Evolutionary conservation across 1,140 invertebrate genomes (phyloP), one percentile per base, ranked within the genome.

Genomic region (Habropoda laboriosa): DNA sequence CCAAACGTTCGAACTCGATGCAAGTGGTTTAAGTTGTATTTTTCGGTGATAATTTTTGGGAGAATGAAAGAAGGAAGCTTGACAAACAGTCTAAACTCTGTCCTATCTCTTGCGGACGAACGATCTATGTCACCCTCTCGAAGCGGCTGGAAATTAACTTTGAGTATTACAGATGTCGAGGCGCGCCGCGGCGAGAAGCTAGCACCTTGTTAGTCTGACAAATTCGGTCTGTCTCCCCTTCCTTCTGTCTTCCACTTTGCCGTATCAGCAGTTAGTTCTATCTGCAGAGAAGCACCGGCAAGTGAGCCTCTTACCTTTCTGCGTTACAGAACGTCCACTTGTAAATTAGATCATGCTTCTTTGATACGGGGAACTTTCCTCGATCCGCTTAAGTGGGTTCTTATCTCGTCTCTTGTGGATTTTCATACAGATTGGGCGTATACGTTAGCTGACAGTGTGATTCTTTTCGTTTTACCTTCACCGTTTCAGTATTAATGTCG

Each of bases 151-250:
- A 90, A 90, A 90, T 91, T 91, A 90, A 89, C 90, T 90, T 88
- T 91, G 85, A 90, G 90, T 86, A 88, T 90, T 91, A 91, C 90
- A 91, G 86, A 91, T 91, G 91, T 91, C 86, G 89, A 88, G 90
- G 87, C 80, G 82, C 64, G 76, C 86, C 89, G 82, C 88, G 85
- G 83, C 66, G 88, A 88, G 87, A 90, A 90, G 88, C 90, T 87
- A 92, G 90, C 89, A 91, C 90, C 90, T 91, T 91, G 91, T 92
- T 92, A 92, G 90, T 85, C 84, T 89, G 90, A 91, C 89, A 91
- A 92, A 92, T 92, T 90, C 79, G 81, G 75, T 87, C 87, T 87
- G 88, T 91, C 63, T 73, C 60, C 47, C 55, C 73, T 79, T 80
- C 80, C 83, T 76, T 75, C 81, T 63, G 70, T 82, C 83, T 66